phyloP scores from a whole-genome alignment of 2,888 invertebrate genomes.

The Cerceris ruficornis region DNA sequence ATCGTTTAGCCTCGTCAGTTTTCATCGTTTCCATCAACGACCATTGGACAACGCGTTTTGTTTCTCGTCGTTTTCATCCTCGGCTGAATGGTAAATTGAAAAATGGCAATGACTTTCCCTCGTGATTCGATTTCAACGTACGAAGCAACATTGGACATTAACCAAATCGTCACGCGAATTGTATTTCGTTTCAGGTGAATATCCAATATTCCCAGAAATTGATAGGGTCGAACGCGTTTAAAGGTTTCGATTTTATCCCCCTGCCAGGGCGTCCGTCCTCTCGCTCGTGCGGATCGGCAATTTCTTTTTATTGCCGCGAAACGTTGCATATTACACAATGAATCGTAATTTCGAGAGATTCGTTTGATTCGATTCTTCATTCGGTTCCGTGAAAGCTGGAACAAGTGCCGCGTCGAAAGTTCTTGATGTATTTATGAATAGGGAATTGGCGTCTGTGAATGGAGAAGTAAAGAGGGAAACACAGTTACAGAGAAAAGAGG shows the following conservation, averaged over 20 bases:
- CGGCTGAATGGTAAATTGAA: neutral
- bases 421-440: slow-evolving; percentile 16
- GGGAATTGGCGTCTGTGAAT: slow-evolving; percentile 27
- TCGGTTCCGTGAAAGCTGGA: slow-evolving; percentile 26
- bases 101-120: neutral
- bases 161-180: neutral
- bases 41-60: too few relatives aligned
- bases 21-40: neutral
- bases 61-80: neutral
- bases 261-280: too few relatives aligned
- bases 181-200: neutral
- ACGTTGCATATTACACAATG: neutral
- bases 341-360: neutral
- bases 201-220: neutral
- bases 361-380: slow-evolving; percentile 1
- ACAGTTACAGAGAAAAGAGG: slow-evolving; percentile 15
- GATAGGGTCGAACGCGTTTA: neutral
- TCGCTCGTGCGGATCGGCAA: neutral
- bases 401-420: slow-evolving; percentile 12
- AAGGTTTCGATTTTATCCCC: neutral
- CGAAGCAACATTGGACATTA: neutral
- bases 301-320: neutral
- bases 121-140: neutral
- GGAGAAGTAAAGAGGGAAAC: slow-evolving; percentile 21
- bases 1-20: slow-evolving; percentile 4